phyloP scores from a whole-genome alignment of 2,797 vertebrate genomes.

The Tamandua tetradactyla region DNA sequence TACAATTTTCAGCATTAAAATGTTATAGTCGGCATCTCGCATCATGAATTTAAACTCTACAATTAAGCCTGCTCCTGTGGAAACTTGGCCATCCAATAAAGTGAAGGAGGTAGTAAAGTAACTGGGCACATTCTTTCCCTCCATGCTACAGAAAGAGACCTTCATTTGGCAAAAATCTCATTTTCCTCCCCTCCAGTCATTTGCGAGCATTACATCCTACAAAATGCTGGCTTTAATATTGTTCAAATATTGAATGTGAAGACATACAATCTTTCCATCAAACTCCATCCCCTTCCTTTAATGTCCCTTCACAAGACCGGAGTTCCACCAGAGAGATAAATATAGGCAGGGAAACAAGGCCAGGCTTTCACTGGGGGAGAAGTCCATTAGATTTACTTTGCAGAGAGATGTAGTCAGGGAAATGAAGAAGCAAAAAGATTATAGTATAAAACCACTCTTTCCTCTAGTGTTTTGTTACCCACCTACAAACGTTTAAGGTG shows the following conservation, averaged over 20 bases:
- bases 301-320: not conserved
- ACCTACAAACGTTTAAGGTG: not conserved
- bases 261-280: not conserved
- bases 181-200: not conserved
- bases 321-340: slow-evolving; percentile 13
- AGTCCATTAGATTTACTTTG: not conserved
- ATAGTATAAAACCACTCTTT: not conserved
- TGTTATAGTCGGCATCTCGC: not conserved
- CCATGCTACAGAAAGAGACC: not conserved
- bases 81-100: not conserved
- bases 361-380: not conserved
- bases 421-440: not conserved
- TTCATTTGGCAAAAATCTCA: not conserved
- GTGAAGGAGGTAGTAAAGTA: not conserved
- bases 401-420: not conserved
- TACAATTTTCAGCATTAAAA: not conserved
- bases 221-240: not conserved
- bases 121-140: not conserved
- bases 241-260: not conserved
- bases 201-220: not conserved
- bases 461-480: not conserved
- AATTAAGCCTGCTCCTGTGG: not conserved
- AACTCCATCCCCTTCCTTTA: not conserved
- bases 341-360: not conserved
- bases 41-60: not conserved